These are phyloP conservation scores for silkworm (Bombyx mori) DNA, from an alignment of 1,140 invertebrate species.

Conservation along the genomic window DNA sequence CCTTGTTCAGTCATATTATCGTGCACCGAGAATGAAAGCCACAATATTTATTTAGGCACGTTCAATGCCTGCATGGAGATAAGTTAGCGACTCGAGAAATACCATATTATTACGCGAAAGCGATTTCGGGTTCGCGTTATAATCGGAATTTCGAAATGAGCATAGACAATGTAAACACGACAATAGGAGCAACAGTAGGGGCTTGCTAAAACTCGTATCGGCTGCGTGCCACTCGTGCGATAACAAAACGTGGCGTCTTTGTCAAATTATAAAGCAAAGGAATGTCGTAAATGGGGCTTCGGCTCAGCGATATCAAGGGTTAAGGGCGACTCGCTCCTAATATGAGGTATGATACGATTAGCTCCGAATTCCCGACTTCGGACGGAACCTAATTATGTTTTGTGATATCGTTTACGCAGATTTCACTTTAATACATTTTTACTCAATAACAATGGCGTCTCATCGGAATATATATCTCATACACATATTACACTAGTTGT, in stretches of 20 bases:
- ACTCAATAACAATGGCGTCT: background rate
- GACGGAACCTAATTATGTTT: conserved; percentile 17
- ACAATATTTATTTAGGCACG: conserved; percentile 9
- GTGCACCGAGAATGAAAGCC: conserved; percentile 3
- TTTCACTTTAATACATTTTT: conserved; percentile 2
- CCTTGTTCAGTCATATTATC: conserved; percentile 7
- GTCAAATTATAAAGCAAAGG: conserved; percentile 58
- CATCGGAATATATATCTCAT: conserved; percentile 2
- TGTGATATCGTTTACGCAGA: conserved; percentile 10
- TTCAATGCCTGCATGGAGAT: conserved; percentile 4
- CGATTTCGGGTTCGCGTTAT: conserved; percentile 35
- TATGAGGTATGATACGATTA: conserved; percentile 30
- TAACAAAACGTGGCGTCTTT: conserved; percentile 56
- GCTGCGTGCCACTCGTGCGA: conserved; percentile 58
- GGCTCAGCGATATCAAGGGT: conserved; percentile 34
- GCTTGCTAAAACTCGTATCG: conserved; percentile 49
- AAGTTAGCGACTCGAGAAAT: background rate
- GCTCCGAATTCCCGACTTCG: conserved; percentile 21
- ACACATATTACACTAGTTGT: conserved; percentile 17
- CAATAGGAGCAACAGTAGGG: conserved; percentile 46
- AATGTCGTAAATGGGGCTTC: conserved; percentile 40
- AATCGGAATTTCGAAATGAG: conserved; percentile 57
- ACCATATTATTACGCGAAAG: conserved; percentile 19
- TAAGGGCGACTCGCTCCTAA: conserved; percentile 24
- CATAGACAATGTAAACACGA: conserved; percentile 66